Percentiles rank a stretch among this genome's conserved stretches.
Conservation (phyloP, 2,113 vertebrate species). For the Dunckerocampus dactyliophorus region DNA sequence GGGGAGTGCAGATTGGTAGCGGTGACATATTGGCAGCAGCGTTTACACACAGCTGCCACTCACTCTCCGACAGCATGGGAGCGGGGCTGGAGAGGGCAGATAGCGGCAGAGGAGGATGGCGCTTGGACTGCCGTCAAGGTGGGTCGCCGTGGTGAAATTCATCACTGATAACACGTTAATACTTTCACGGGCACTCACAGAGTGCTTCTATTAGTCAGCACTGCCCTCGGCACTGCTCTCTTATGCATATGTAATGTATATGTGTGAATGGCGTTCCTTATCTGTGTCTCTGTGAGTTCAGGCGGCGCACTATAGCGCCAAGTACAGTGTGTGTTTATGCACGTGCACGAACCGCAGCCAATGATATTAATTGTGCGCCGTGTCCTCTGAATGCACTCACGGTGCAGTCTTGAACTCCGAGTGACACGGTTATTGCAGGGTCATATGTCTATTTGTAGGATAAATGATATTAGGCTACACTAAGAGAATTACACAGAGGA, state of each 20-base stretch:
- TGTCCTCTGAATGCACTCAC: conserved; percentile 55
- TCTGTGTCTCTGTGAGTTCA: conserved; percentile 26
- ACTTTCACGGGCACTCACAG: conserved; percentile 45
- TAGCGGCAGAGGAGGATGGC: conserved; percentile 60
- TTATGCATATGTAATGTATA: conserved; percentile 52
- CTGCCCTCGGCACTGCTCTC: conserved; percentile 27
- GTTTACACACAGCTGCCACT: conserved; percentile 71
- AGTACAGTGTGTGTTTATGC: conserved; percentile 28
- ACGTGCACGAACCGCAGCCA: conserved; percentile 27
- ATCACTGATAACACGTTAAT: conserved; percentile 65
- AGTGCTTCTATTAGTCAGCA: conserved; percentile 67
- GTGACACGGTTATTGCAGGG: conserved; percentile 65
- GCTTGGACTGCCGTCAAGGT: conserved; percentile 62
- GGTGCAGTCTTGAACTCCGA: conserved; percentile 58
- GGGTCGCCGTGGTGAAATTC: conserved; percentile 63
- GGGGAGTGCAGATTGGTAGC: conserved; percentile 91
- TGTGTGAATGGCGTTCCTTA: conserved; percentile 40
- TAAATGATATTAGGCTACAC: conserved; percentile 70
- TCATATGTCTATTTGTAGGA: conserved; percentile 70
- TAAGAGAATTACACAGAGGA: conserved; percentile 72
- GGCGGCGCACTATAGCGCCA: conserved; percentile 18
- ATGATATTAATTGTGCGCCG: conserved; percentile 45
- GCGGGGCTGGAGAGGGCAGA: conserved; percentile 69
- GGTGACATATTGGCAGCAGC: conserved; percentile 88
- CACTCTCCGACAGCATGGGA: conserved; percentile 60